Conservation (phyloP, 1,140 invertebrate species). For the Magallana gigas region DNA sequence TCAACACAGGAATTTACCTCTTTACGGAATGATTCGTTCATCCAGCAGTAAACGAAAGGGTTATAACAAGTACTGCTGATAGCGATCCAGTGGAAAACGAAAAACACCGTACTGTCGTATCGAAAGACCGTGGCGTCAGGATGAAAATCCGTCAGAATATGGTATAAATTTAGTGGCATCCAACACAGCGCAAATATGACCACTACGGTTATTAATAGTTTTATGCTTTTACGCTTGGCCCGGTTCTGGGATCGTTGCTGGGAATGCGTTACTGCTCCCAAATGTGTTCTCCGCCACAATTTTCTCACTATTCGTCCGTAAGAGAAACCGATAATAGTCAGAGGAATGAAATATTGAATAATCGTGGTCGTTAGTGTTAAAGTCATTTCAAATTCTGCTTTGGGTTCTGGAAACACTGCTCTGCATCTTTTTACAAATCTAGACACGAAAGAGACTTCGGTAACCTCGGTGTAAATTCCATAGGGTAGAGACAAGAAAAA, state of each 20-base stretch:
- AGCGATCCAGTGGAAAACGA: conserved; percentile 81
- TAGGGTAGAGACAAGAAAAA: conserved; percentile 80
- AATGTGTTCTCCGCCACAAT: conserved; percentile 72
- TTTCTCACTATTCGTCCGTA: conserved; percentile 76
- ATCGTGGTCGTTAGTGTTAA: conserved; percentile 79
- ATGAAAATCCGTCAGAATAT: conserved; percentile 81
- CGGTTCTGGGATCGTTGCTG: conserved; percentile 72
- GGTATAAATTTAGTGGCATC: conserved; percentile 81
- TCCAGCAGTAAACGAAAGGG: conserved; percentile 82
- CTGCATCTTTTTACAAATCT: conserved; percentile 74
- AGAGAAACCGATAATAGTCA: conserved; percentile 78
- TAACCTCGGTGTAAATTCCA: conserved; percentile 78
- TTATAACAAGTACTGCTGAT: conserved; percentile 82
- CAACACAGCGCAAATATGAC: conserved; percentile 81
- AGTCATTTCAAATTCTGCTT: conserved; percentile 72
- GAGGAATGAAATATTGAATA: conserved; percentile 81
- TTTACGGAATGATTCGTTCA: conserved; percentile 78
- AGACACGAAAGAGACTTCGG: conserved; percentile 55
- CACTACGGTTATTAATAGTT: conserved; percentile 80
- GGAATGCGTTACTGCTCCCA: conserved; percentile 71
- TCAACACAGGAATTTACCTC: conserved; percentile 71
- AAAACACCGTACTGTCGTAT: conserved; percentile 77
- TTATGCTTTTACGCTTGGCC: conserved; percentile 78
- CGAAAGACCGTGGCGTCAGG: conserved; percentile 70
- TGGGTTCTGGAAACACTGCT: conserved; percentile 72